Evolutionary conservation across 2,797 vertebrate genomes (phyloP).

Genomic region (Molossus alvarezi): DNA sequence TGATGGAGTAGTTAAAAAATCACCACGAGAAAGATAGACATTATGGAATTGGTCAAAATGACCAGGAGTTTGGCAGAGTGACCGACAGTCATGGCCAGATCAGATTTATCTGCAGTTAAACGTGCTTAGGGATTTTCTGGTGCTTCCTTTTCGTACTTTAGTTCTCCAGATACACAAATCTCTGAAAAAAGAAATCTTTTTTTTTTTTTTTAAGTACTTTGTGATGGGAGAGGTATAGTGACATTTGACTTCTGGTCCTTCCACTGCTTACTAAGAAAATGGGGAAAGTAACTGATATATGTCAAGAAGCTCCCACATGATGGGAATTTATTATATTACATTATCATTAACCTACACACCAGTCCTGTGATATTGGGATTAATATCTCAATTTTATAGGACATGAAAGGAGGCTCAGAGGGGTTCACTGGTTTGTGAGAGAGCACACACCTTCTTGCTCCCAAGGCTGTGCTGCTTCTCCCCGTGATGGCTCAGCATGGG

Average conservation of each 20-base stretch:
- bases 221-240: background rate
- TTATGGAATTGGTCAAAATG: background rate
- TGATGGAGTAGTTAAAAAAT: background rate
- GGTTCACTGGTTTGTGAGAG: background rate
- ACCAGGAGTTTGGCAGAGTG: background rate
- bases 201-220: background rate
- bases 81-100: background rate
- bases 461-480: background rate
- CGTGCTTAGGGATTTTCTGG: background rate
- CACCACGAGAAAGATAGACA: background rate
- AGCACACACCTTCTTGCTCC: background rate
- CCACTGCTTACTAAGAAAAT: background rate
- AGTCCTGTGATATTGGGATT: background rate
- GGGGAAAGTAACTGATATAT: background rate
- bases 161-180: background rate
- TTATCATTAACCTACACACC: background rate
- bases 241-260: conserved; percentile 15
- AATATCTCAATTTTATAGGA: background rate
- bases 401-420: background rate
- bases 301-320: background rate
- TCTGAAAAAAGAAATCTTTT: background rate
- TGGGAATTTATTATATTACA: background rate
- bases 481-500: background rate
- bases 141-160: background rate
- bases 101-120: background rate